Evolutionary conservation across 2,113 vertebrate genomes (phyloP), one percentile per base, ranked within the genome.

Genomic region (Xerus inauris): DNA sequence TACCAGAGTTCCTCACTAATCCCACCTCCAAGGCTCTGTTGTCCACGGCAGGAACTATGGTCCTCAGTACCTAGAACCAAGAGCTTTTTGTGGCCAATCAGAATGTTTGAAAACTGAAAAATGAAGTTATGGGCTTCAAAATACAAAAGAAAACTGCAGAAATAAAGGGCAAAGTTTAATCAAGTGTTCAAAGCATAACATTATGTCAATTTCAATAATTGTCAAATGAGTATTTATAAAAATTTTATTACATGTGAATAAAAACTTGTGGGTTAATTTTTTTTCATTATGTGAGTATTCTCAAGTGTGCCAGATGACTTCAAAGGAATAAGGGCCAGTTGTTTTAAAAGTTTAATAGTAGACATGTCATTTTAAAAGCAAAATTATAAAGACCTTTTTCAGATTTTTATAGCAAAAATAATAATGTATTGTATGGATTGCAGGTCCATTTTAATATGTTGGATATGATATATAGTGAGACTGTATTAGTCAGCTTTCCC

Each of bases 161-260:
- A 95, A 88, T n/a, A n/a, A 88, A 11, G 0, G 88, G 45, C 30
- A 51, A 90, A 49, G 10, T 94, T 89, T 87, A 51, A 94, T 83
- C 87, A 90, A 62, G 64, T 75, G 22, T 81, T 96, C 72, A n/a
- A 94, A 90, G 32, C 73, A n/a, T 87, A 85, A 84, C 19, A 89
- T 65, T 87, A 73, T 87, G 26, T 92, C 81, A 49, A 30, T 30
- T 86, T 95, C 38, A 90, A 42, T 69, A 88, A 85, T 45, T 94
- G 40, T 59, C n/a, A 96, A 84, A 14, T 87, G 59, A 76, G 6
- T 84, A 67, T 62, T 91, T 38, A 59, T 87, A 73, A 93, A 92
- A 81, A 28, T 3, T 49, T 67, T 89, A 94, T 81, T 85, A 71
- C 8, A 83, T 88, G 89, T 32, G 20, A 86, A 89, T 79, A 57